Evolutionary conservation across 1,140 invertebrate species (phyloP), one percentile per base, ranked within the genome.

Genomic region (Scaptomyza graminum): DNA sequence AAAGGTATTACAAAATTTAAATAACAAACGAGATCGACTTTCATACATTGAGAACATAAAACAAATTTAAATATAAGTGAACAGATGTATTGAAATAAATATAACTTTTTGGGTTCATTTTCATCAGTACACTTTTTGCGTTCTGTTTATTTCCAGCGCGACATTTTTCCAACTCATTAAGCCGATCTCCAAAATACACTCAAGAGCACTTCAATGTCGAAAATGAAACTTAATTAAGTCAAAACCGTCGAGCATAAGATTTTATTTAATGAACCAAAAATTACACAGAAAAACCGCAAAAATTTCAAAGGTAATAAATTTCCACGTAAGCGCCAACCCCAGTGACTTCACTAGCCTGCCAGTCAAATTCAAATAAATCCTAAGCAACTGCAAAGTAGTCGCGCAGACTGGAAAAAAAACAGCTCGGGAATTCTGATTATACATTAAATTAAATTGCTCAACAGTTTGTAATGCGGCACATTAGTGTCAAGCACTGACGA

Each of bases 391-490:
- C 18, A 41, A 73, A 59, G 75, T 47, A 52, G 18, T 22, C 18
- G 18, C 18, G 2, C 18, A 22, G 64, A 54, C 44, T 62, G n/a
- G 50, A 31, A n/a, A 47, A 61, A 67, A 65, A 71, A 66, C 52
- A 74, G 54, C 41, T 55, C 51, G 56, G 51, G 37, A 55, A 12
- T 37, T 16, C 47, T 41, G 47, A 80, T 52, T 67, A 37, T 50
- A 76, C 88, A 90, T 90, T 90, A 90, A 90, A 88, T 88, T 90
- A 88, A 90, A 90, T 90, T 90, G 88, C 88, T 90, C 81, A 88
- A 90, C 88, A 90, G 89, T 90, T 90, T 90, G 88, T 90, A 90
- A 90, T 90, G 88, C 88, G 88, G 88, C 74, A 88, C 88, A 90
- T 90, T 90, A 90, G 88, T 90, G 88, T 90, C 85, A 87, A 62